phyloP scores from a whole-genome alignment of 2,797 vertebrate species.

The Coccyzus lansbergi region DNA sequence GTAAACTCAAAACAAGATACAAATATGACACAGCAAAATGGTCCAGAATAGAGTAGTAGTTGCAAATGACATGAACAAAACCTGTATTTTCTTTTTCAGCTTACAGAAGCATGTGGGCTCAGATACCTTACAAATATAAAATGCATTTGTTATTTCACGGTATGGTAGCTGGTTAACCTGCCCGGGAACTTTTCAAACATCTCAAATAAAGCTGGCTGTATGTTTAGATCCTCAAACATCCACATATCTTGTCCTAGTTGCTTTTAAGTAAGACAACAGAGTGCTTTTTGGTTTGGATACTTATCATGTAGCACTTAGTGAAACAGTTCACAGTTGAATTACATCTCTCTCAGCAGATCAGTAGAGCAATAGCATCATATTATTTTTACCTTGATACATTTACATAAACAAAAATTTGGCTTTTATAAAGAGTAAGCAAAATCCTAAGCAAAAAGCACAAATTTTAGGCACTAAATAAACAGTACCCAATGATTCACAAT shows the following conservation, averaged over 20 bases:
- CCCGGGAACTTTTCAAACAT: not conserved
- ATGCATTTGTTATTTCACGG: not conserved
- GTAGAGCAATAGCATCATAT: not conserved
- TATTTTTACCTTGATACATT: not conserved
- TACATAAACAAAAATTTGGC: not conserved
- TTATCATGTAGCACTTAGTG: not conserved
- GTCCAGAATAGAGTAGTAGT: not conserved
- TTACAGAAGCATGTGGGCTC: not conserved
- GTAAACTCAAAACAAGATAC: not conserved
- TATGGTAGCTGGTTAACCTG: not conserved
- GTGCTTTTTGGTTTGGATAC: not conserved
- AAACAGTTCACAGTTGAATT: not conserved
- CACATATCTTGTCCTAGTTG: not conserved
- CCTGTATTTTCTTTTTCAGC: not conserved
- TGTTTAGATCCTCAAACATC: not conserved
- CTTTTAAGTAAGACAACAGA: not conserved
- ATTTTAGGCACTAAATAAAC: not conserved
- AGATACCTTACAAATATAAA: fast-evolving
- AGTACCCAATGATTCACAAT: not conserved
- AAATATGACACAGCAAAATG: not conserved
- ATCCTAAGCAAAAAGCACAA: not conserved
- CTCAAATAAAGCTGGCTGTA: not conserved
- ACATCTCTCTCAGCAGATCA: not conserved
- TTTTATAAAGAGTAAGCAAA: not conserved
- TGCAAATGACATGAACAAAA: not conserved